Evolutionary conservation across 2,888 invertebrate genomes (phyloP).

Genomic region (Acrobasis suavella): DNA sequence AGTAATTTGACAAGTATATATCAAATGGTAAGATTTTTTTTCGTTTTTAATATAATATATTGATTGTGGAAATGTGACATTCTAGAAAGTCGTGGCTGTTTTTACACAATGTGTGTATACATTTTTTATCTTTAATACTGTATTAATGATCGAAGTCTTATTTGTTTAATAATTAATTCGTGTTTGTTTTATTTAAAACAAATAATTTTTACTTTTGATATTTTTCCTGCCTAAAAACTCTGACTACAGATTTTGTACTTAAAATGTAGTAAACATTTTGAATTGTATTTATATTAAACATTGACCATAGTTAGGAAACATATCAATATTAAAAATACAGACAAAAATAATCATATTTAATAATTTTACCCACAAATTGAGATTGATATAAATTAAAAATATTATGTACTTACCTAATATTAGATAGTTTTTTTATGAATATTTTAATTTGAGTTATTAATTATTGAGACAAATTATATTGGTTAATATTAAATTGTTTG

Average conservation of each 20-base stretch:
- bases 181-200: not conserved
- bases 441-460: not conserved
- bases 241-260: no score
- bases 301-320: conserved; percentile 49
- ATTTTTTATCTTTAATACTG: not conserved
- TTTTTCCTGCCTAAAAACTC: not conserved
- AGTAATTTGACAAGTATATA: not conserved
- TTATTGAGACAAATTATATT: conserved; percentile 27
- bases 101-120: not conserved
- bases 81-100: not conserved
- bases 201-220: not conserved
- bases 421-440: not conserved
- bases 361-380: conserved; percentile 28
- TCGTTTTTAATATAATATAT: conserved; percentile 7
- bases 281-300: conserved; percentile 29
- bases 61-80: conserved; percentile 1
- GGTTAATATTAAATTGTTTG: conserved; percentile 22
- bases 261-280: not conserved
- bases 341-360: conserved; percentile 31
- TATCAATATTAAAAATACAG: conserved; percentile 47
- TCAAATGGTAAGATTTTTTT: not conserved
- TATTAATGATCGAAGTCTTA: not conserved
- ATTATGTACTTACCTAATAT: not conserved
- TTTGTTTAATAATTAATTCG: not conserved
- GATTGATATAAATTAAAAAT: not conserved